Evolutionary conservation across 2,797 vertebrate genomes (phyloP).

Genomic region (Lithobates sylvaticus): DNA sequence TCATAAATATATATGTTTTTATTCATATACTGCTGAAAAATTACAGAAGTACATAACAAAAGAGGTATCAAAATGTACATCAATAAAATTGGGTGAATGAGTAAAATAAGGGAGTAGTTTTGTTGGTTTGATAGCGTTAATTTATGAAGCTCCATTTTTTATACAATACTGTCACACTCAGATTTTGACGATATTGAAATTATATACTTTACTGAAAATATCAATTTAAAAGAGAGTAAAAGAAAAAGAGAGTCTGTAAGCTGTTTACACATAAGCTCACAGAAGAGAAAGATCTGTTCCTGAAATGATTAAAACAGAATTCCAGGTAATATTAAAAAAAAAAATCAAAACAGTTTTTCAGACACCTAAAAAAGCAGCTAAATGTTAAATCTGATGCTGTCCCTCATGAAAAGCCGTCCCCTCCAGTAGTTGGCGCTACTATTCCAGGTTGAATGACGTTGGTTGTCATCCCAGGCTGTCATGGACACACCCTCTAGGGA

Average conservation of each 20-base stretch:
- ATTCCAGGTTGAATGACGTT: no score
- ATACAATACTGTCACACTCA: not conserved
- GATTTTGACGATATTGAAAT: not conserved
- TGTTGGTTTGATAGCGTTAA: not conserved
- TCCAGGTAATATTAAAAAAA: no score
- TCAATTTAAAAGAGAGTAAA: not conserved
- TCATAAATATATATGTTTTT: constrained; percentile 4
- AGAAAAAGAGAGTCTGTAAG: no score
- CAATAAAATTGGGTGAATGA: not conserved
- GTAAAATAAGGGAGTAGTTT: not conserved
- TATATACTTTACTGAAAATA: not conserved
- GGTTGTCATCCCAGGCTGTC: no score
- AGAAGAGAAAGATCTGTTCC: not conserved
- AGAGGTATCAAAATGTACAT: not conserved
- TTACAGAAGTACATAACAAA: not conserved
- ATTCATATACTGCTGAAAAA: not conserved
- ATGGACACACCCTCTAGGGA: no score
- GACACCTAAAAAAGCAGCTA: no score
- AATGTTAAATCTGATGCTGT: no score
- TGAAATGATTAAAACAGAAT: no score
- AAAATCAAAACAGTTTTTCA: no score
- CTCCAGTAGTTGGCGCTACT: no score
- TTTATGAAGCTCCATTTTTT: not conserved
- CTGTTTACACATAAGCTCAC: not conserved
- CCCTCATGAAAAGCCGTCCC: no score